Evolutionary conservation across 2,113 vertebrate species (phyloP).

Genomic region (Urocynchramus pylzowi): DNA sequence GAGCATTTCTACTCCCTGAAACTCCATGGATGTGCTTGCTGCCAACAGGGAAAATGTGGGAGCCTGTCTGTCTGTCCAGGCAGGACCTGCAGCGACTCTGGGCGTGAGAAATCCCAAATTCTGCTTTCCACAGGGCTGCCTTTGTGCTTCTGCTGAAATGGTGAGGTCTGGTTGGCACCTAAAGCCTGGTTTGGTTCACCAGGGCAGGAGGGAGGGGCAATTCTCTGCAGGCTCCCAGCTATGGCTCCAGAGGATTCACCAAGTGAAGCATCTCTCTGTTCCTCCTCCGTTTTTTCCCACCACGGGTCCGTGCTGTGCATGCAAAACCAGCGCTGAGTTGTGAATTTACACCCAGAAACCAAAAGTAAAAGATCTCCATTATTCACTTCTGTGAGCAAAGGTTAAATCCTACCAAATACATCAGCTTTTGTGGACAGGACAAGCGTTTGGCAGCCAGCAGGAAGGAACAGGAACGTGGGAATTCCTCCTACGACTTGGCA

Average conservation of each 20-base stretch:
- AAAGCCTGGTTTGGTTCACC: background rate
- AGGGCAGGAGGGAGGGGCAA: background rate
- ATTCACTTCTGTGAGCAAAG: conserved; percentile 15
- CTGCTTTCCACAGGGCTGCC: background rate
- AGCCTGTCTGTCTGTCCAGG: background rate
- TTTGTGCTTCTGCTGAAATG: background rate
- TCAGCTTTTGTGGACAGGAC: conserved; percentile 8
- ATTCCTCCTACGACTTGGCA: conserved; percentile 56
- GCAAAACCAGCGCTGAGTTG: background rate
- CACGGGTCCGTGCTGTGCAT: background rate
- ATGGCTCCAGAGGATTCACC: background rate
- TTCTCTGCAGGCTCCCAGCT: background rate
- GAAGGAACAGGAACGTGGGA: conserved; percentile 51
- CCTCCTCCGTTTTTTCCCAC: background rate
- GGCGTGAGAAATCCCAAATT: background rate
- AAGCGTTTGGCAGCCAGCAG: background rate
- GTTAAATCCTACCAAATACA: conserved; percentile 44
- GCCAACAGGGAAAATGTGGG: background rate
- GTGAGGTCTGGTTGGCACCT: background rate
- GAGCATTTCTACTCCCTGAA: background rate
- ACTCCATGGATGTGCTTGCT: background rate
- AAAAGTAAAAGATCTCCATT: conserved; percentile 25
- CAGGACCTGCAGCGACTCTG: background rate
- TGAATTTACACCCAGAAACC: conserved; percentile 40
- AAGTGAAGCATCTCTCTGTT: background rate